These are phyloP conservation scores for Prosopocoilus inquinatus DNA, from an alignment of 2,888 invertebrate species.

Conservation along the genomic window DNA sequence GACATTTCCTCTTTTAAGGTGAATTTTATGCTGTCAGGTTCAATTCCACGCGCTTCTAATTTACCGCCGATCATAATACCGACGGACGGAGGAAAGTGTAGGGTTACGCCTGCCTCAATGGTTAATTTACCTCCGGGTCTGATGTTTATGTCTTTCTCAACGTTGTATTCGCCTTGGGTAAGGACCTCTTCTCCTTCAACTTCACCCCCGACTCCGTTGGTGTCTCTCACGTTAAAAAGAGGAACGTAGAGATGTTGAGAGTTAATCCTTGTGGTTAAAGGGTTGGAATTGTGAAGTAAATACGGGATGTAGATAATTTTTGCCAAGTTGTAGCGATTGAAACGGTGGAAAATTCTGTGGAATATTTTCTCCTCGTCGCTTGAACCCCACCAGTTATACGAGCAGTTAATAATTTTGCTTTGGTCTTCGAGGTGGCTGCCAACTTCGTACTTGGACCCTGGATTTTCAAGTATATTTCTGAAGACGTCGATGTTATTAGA, in stretches of 20 bases:
- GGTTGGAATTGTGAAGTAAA: slow-evolving; percentile 84
- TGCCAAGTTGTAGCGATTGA: slow-evolving; percentile 92
- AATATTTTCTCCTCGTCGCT: slow-evolving; percentile 72
- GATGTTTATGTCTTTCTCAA: slow-evolving; percentile 91
- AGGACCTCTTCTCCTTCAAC: slow-evolving; percentile 87
- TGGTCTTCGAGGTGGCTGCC: slow-evolving; percentile 95
- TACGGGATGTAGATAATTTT: slow-evolving; percentile 90
- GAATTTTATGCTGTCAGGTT: slow-evolving; percentile 76
- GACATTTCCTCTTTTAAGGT: slow-evolving; percentile 75
- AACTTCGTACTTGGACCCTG: slow-evolving; percentile 88
- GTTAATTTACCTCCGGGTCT: slow-evolving; percentile 89
- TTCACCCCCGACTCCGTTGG: slow-evolving; percentile 82
- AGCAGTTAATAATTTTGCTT: slow-evolving; percentile 89
- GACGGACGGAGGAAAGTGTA: slow-evolving; percentile 88
- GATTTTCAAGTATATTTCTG: slow-evolving; percentile 90
- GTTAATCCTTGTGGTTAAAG: slow-evolving; percentile 80
- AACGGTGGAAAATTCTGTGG: slow-evolving; percentile 75
- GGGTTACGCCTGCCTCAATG: slow-evolving; percentile 82
- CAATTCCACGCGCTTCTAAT: slow-evolving; percentile 76
- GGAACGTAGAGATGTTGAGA: slow-evolving; percentile 75
- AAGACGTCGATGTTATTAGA: slow-evolving; percentile 87
- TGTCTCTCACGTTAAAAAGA: slow-evolving; percentile 64
- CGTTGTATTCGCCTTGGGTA: slow-evolving; percentile 82
- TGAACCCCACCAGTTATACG: slow-evolving; percentile 89
- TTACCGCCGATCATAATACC: slow-evolving; percentile 96